Evolutionary conservation across 2,888 invertebrate species (phyloP).

Genomic region (Diplolepis rosae): DNA sequence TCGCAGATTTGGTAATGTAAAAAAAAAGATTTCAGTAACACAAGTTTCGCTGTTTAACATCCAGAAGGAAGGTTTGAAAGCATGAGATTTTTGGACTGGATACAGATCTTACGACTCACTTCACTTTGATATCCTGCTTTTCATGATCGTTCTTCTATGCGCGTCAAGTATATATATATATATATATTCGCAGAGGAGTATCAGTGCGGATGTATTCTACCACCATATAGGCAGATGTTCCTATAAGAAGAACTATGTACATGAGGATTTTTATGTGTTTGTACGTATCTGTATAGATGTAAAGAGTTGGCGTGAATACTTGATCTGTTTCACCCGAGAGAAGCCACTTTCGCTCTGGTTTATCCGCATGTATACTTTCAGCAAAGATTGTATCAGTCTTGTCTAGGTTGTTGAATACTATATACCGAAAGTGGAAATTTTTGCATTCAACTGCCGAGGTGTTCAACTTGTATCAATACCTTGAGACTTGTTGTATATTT

Average conservation of each 20-base stretch:
- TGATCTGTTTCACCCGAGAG: constrained; percentile 30
- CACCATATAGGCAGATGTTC: too few species aligned
- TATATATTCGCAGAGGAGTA: background rate
- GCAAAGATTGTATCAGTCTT: constrained; percentile 37
- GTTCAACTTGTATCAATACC: background rate
- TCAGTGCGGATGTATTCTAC: too few species aligned
- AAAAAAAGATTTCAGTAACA: constrained; percentile 6
- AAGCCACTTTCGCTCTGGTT: background rate
- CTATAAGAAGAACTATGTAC: too few species aligned
- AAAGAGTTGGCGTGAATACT: constrained; percentile 2
- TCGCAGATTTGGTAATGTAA: background rate
- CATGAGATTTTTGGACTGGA: constrained; percentile 55
- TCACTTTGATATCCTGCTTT: constrained; percentile 21
- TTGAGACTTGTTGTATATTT: background rate
- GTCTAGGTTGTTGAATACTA: constrained; percentile 38
- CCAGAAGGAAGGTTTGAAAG: constrained; percentile 39
- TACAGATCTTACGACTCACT: constrained; percentile 36
- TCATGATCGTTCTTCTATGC: constrained; percentile 21
- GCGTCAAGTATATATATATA: background rate
- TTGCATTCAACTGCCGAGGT: constrained; percentile 19
- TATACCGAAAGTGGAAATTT: constrained; percentile 31
- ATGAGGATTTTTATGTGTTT: too few species aligned
- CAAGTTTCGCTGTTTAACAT: constrained; percentile 31
- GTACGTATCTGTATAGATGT: background rate
- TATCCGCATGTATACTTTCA: constrained; percentile 22